phyloP scores from a whole-genome alignment of 2,113 vertebrate species.

The Oryzias javanicus region DNA sequence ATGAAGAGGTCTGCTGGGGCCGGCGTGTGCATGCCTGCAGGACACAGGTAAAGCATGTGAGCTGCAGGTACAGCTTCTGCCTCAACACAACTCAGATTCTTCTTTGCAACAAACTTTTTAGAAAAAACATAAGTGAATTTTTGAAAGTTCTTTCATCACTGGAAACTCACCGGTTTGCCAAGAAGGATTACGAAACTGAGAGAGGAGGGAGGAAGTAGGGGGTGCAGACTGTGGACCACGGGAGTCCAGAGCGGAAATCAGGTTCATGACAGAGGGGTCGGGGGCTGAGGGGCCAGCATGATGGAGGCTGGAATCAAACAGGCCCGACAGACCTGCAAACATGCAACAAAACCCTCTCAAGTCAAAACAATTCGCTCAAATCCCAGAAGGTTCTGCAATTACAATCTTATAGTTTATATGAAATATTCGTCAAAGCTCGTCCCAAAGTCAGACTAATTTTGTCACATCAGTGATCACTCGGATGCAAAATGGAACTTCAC shows the following conservation, averaged over 20 bases:
- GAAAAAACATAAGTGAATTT: too few relatives aligned
- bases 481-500: too few relatives aligned
- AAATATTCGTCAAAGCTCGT: too few relatives aligned
- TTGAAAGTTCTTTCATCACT: neutral
- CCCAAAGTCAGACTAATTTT: too few relatives aligned
- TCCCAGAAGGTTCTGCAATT: too few relatives aligned
- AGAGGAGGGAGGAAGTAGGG: constrained; percentile 89
- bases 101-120: too few relatives aligned
- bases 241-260: constrained; percentile 91
- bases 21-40: constrained; percentile 88
- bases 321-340: constrained; percentile 83
- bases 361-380: too few relatives aligned
- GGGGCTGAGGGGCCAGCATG: constrained; percentile 83
- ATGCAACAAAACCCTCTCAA: constrained; percentile 6
- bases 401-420: too few relatives aligned
- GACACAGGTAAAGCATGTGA: constrained; percentile 25
- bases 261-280: constrained; percentile 89
- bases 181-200: constrained; percentile 89
- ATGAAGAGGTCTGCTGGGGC: constrained; percentile 91
- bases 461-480: too few relatives aligned
- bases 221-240: constrained; percentile 85
- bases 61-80: too few relatives aligned
- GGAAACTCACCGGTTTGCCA: constrained; percentile 86
- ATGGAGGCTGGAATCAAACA: constrained; percentile 88
- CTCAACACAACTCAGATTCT: too few relatives aligned